Percentiles rank a stretch among this genome's conserved stretches.
Conservation (phyloP, 1,140 invertebrate species). For the Notospermus geniculatus region DNA sequence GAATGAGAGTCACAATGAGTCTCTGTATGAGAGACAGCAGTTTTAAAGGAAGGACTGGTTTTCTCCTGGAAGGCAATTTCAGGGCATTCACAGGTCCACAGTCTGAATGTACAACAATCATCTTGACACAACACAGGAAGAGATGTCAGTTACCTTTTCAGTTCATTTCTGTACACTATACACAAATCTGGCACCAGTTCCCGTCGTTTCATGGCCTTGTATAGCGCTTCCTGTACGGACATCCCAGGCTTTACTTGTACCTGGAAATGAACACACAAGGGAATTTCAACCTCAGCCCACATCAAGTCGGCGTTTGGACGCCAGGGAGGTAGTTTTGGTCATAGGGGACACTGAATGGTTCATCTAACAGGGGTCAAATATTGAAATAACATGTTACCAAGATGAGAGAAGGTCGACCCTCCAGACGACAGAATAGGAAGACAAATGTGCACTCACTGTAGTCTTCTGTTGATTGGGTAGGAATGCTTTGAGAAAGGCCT, state of each 20-base stretch:
- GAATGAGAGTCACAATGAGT: too few relatives aligned
- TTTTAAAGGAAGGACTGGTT: too few relatives aligned
- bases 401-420: not conserved
- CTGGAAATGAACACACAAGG: slow-evolving; percentile 51
- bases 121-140: too few relatives aligned
- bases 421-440: not conserved
- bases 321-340: too few relatives aligned
- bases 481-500: slow-evolving; percentile 79
- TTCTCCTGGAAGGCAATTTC: not conserved
- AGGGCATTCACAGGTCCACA: too few relatives aligned
- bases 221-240: slow-evolving; percentile 79
- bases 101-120: too few relatives aligned
- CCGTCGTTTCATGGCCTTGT: slow-evolving; percentile 84
- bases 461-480: slow-evolving; percentile 90
- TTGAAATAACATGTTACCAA: too few relatives aligned
- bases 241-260: slow-evolving; percentile 66
- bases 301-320: not conserved
- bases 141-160: slow-evolving; percentile 22
- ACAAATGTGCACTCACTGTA: slow-evolving; percentile 65
- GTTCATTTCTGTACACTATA: slow-evolving; percentile 64
- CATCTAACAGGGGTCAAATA: too few relatives aligned
- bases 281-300: not conserved
- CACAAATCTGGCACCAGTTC: slow-evolving; percentile 90
- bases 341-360: too few relatives aligned
- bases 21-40: too few relatives aligned